Evolutionary conservation across 2,888 invertebrate species (phyloP), one percentile per base, ranked within the genome.

Genomic region (Tuta absoluta): DNA sequence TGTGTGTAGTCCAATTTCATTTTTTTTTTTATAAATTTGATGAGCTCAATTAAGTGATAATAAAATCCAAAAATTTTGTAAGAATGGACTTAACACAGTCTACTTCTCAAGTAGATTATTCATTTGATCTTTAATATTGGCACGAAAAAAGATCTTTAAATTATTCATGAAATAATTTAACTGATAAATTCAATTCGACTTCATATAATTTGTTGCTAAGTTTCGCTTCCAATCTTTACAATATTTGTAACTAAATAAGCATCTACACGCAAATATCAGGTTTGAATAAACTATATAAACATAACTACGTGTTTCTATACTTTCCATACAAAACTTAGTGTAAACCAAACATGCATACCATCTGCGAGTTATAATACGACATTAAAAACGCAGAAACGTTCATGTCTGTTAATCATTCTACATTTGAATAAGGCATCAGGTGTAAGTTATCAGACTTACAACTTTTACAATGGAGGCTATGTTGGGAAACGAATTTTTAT

Each of bases 271-370:
- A 61, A 57, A 68, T 63, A 75, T 78, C 73, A 72, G 76, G 79
- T 76, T 73, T 71, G 71, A 79, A 84, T 85, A 84, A 81, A 85
- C 83, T 84, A 76, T 84, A 77, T 71, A 82, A 84, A 85, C 83
- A 80, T 74, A 84, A 84, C 81, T 79, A 77, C 76, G 75, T 80
- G 80, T 80, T 17, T 59, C 74, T 67, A 76, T 75, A 77, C 76
- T 80, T 21, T 45, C 74, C 68, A 76, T 75, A 77, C 76, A 76
- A 75, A 79, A 79, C 74, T 67, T 67, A 63, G 65, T 4, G 19
- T 59, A 59, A 60, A 41, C 23, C 60, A 24, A 60, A 60, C 60
- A 17, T 49, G 19, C 48, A 48, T 45, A 59, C 38, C 21, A 33
- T 58, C 21, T 56, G 56, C 56, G 17, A 7, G 33, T 28, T n/a